Base-by-base conservation (phyloP, 2,797 vertebrate genomes). In the Lemur catta region DNA sequence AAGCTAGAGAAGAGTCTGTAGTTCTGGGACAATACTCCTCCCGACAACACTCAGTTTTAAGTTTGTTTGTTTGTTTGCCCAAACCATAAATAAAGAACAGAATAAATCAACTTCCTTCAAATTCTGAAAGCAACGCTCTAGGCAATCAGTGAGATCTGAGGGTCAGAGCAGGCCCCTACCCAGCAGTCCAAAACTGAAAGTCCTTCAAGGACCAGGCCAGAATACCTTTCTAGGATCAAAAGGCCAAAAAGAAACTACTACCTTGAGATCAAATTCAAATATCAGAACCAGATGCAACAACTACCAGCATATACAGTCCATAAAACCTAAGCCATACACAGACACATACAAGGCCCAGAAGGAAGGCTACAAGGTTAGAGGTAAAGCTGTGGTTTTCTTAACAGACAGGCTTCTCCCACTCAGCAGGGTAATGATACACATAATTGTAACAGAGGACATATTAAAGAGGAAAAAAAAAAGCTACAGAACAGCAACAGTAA, bases 201-300 rank as follows among this genome's bases (percentile, higher is more conserved):
- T 52, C 18, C 61, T 87, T 35, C 48, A 33, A 78, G 10, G 14
- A 72, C 2, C 2, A 33, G 15, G 52, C 46, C n/a, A 84, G 30
- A 26, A 75, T 48, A 43, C 13, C 5, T 63, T 85, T n/a, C 57
- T 43, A 33, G 33, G 69, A 59, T 4, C 41, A 38, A 48, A 15
- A 92, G 15, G 17, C 28, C 84, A 59, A 74, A 88, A 67, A 52
- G 9, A 67, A 94, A 74, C 14, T 26, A 86, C 7, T 8, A 57
- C 3, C 30, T 81, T 81, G n/a, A 75, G 43, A 81, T 63, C n/a
- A 72, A 89, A 85, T 80, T 93, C 84, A 92, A 89, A 35, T 80
- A 82, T 61, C 55, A 76, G 74, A 91, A 91, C 33, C 43, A 75
- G 22, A 94, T 71, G 13, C 10, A 22, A 67, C 24, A n/a, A 67